These are phyloP conservation scores for Copidosoma aretas DNA, from an alignment of 2,888 invertebrate species.

Conservation along the genomic window DNA sequence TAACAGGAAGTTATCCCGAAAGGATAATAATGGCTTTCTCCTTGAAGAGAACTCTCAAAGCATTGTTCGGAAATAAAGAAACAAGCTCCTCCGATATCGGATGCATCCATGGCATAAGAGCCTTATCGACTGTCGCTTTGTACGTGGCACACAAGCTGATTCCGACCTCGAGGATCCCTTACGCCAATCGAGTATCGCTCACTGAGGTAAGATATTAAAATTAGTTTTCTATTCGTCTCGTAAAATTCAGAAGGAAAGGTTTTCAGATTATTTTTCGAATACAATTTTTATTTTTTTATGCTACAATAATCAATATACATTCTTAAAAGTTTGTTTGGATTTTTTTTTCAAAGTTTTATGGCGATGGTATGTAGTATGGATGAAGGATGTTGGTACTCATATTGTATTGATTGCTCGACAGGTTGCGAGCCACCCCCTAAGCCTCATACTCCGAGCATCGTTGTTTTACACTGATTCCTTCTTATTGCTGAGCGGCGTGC, in stretches of 20 bases:
- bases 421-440: slow-evolving; percentile 68
- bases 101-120: slow-evolving; percentile 75
- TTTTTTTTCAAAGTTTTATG: no score
- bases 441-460: slow-evolving; percentile 70
- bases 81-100: slow-evolving; percentile 64
- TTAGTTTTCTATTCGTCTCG: not conserved
- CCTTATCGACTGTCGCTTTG: slow-evolving; percentile 70
- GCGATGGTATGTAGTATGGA: no score
- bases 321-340: no score
- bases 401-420: slow-evolving; percentile 44
- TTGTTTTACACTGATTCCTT: slow-evolving; percentile 74
- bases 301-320: no score
- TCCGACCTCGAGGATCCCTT: slow-evolving; percentile 70
- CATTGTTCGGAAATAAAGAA: slow-evolving; percentile 67
- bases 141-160: slow-evolving; percentile 74
- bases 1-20: slow-evolving; percentile 57
- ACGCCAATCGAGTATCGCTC: slow-evolving; percentile 68
- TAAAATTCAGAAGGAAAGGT: no score
- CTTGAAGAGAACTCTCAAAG: slow-evolving; percentile 68
- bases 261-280: no score
- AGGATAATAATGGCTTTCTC: slow-evolving; percentile 70
- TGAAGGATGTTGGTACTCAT: no score
- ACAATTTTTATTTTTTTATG: no score
- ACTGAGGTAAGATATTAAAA: slow-evolving; percentile 64
- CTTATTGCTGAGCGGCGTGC: slow-evolving; percentile 71